Evolutionary conservation across 2,113 vertebrate species (phyloP).

Genomic region (Ondatra zibethicus): DNA sequence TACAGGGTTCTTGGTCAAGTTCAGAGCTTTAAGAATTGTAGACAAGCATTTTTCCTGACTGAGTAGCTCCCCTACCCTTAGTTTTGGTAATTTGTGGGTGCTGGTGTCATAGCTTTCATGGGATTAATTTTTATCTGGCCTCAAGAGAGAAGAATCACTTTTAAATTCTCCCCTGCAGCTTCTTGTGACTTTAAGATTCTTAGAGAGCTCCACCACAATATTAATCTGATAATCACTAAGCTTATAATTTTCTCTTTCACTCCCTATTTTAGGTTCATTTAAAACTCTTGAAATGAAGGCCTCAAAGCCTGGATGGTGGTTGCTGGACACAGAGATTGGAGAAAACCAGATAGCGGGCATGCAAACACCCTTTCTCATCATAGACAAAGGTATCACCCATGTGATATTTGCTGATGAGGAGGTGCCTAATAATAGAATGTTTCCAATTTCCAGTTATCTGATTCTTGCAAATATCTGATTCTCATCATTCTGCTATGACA

Average conservation of each 20-base stretch:
- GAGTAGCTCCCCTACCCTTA: background rate
- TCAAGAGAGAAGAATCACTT: background rate
- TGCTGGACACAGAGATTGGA: constrained; percentile 93
- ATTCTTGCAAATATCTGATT: background rate
- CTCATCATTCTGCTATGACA: background rate
- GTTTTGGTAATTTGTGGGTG: background rate
- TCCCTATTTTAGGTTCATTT: constrained; percentile 90
- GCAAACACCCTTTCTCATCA: constrained; percentile 93
- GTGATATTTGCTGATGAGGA: background rate
- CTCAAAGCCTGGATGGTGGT: constrained; percentile 95
- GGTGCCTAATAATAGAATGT: background rate
- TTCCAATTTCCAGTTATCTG: background rate
- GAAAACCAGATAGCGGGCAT: constrained; percentile 93
- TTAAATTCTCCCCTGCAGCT: background rate
- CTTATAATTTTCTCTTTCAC: constrained; percentile 25
- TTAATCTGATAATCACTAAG: background rate
- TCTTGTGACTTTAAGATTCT: background rate
- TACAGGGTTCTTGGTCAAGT: background rate
- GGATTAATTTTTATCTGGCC: background rate
- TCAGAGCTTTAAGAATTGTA: background rate
- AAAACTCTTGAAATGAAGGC: constrained; percentile 95
- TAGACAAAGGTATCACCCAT: constrained; percentile 90
- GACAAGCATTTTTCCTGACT: background rate
- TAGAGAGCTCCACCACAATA: background rate
- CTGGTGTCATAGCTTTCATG: background rate